Evolutionary conservation across 2,113 vertebrate genomes (phyloP).

Genomic region (Lates calcarifer): DNA sequence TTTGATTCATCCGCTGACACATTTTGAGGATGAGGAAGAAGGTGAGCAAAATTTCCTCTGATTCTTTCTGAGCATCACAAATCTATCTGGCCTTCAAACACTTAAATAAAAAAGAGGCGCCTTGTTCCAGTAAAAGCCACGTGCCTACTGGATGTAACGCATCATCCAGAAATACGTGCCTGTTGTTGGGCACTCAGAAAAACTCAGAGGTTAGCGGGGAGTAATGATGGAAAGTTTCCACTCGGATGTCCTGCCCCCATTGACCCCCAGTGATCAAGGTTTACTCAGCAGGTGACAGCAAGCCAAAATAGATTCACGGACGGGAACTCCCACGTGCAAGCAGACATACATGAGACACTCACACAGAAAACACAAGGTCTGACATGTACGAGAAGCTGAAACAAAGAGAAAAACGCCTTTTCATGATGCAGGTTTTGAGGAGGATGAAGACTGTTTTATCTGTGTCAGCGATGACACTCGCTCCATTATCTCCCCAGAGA

Average conservation of each 20-base stretch:
- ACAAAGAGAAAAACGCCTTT: neutral
- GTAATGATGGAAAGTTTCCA: constrained; percentile 49
- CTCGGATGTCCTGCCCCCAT: constrained; percentile 50
- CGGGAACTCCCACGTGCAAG: constrained; percentile 17
- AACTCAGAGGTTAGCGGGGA: constrained; percentile 21
- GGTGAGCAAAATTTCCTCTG: constrained; percentile 39
- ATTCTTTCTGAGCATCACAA: constrained; percentile 4
- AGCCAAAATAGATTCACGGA: constrained; percentile 4
- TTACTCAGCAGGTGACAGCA: constrained; percentile 57
- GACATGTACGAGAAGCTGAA: neutral
- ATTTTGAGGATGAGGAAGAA: constrained; percentile 36
- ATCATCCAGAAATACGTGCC: constrained; percentile 40
- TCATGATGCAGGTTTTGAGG: neutral
- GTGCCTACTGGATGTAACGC: neutral
- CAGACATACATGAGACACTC: neutral
- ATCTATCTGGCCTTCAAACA: neutral
- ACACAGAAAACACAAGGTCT: neutral
- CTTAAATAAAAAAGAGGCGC: neutral
- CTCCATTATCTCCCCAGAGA: constrained; percentile 5
- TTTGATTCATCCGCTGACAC: constrained; percentile 17
- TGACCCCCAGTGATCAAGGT: neutral
- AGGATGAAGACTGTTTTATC: neutral
- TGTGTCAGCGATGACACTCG: neutral
- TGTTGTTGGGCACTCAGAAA: neutral
- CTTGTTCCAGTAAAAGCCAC: constrained; percentile 43